A percentile compares a stretch with the other conserved stretches of the same genome.
Conservation (phyloP, 2,113 vertebrate species). For the Oreochromis niloticus region DNA sequence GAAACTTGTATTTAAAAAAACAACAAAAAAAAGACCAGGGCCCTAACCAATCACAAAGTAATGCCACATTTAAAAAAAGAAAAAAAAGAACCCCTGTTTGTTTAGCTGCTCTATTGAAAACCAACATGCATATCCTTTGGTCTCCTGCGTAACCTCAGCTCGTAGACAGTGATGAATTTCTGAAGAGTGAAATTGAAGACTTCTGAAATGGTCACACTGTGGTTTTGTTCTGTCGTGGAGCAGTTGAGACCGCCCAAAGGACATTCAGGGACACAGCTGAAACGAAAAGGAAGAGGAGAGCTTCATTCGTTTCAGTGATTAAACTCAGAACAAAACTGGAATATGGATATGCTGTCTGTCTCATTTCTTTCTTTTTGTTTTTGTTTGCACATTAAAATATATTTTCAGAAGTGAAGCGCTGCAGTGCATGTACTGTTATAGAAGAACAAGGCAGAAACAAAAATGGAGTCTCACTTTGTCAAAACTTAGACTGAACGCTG, state of each 20-base stretch:
- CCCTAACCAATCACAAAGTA: constrained; percentile 38
- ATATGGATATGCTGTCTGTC: constrained; percentile 16
- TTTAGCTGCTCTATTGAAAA: constrained; percentile 52
- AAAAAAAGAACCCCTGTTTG: constrained; percentile 38
- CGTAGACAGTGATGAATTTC: background rate
- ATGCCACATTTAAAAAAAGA: constrained; percentile 20
- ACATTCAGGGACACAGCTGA: constrained; percentile 70
- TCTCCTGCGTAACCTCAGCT: constrained; percentile 50
- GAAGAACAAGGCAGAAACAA: background rate
- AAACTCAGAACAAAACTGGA: constrained; percentile 70
- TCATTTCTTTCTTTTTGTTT: background rate
- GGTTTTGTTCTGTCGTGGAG: constrained; percentile 42
- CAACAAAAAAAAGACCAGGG: background rate
- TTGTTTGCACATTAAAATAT: background rate
- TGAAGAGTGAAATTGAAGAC: constrained; percentile 29
- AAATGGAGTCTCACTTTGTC: background rate
- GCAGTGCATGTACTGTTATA: background rate
- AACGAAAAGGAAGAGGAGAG: constrained; percentile 55
- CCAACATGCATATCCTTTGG: constrained; percentile 57
- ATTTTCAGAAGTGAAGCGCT: background rate
- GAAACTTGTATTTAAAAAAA: constrained; percentile 15
- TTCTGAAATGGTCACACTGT: constrained; percentile 28
- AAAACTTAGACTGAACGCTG: background rate
- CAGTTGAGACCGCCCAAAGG: constrained; percentile 51
- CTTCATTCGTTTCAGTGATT: constrained; percentile 73